Base-by-base conservation (phyloP, 2,888 invertebrate genomes). In the Itoplectis maculator region DNA sequence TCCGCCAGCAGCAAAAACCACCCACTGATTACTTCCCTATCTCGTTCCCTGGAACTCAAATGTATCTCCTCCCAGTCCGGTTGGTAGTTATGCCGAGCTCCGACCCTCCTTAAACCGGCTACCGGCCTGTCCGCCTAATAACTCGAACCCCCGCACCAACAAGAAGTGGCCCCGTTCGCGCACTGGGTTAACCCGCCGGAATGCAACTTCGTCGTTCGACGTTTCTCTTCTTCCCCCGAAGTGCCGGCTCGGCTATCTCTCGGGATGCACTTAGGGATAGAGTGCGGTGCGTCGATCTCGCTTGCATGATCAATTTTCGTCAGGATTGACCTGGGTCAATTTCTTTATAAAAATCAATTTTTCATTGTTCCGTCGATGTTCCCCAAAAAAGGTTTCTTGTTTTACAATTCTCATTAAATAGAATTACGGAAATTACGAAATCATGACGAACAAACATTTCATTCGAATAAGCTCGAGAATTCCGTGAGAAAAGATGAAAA, bases 11-110 rank as follows among this genome's bases (percentile, higher is more conserved):
- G 83, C 88, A 86, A 89, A 89, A 89, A 90, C 86, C 86, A 82
- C 78, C 85, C 61, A 83, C 86, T 88, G 90, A 90, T 90, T 91
- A 90, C 90, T 86, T 81, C 82, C 76, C 88, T 89, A 89, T 89
- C 88, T 83, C 66, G 82, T 72, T 80, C 75, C 84, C 84, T 79
- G 84, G 85, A 69, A 81, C 65, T 72, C 79, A 78, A 85, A 80
- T 84, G 78, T 51, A 70, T 85, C 29, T 29, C 82, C 75, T 51
- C 65, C 59, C 81, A 72, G 37, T 79, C 80, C 85, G 85, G 86
- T 87, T 84, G 84, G 84, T 84, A 47, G 81, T 74, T 82, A 80
- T 75, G 77, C 79, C 73, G 77, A 61, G 69, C 80, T 85, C 87
- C 81, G 79, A 73, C 73, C 77, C 75, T 75, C 42, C 66, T 40